These are phyloP conservation scores for Pseudanteris insignis DNA, from an alignment of 2,888 invertebrate species.

Conservation along the genomic window DNA sequence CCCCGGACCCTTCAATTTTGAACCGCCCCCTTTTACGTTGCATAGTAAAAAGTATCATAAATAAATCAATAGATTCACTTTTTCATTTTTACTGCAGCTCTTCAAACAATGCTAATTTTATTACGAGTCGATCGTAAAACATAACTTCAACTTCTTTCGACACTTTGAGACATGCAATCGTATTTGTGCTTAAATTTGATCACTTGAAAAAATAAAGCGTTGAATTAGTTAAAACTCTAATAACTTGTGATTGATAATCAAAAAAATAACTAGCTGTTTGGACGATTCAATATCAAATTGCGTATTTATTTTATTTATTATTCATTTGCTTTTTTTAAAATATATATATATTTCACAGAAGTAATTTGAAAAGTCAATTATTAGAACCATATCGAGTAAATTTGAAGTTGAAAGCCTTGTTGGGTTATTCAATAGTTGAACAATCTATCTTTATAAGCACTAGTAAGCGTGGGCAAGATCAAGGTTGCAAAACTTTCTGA, in stretches of 20 bases:
- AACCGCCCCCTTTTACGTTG: too few species aligned
- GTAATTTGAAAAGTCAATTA: too few species aligned
- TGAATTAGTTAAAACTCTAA: conserved; percentile 5
- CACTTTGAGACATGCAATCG: conserved; percentile 8
- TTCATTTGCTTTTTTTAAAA: too few species aligned
- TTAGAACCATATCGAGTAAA: conserved; percentile 4
- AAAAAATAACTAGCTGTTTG: too few species aligned
- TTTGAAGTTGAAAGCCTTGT: conserved; percentile 4
- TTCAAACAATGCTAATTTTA: conserved; percentile 4
- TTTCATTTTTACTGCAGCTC: neutral
- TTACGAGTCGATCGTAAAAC: conserved; percentile 2
- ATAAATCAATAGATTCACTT: neutral
- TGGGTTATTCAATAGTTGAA: conserved; percentile 16
- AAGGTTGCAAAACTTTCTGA: conserved; percentile 48
- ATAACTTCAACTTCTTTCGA: conserved; percentile 8
- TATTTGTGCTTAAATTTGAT: conserved; percentile 10
- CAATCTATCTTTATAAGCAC: conserved; percentile 50
- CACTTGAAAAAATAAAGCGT: neutral
- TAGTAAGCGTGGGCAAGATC: conserved; percentile 54
- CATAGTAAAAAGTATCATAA: too few species aligned
- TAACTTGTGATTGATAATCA: too few species aligned
- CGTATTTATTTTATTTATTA: too few species aligned
- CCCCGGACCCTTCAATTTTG: too few species aligned
- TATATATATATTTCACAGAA: too few species aligned
- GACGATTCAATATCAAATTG: too few species aligned